Base-by-base conservation (phyloP, 2,113 vertebrate species). In the Cynoglossus semilaevis region DNA sequence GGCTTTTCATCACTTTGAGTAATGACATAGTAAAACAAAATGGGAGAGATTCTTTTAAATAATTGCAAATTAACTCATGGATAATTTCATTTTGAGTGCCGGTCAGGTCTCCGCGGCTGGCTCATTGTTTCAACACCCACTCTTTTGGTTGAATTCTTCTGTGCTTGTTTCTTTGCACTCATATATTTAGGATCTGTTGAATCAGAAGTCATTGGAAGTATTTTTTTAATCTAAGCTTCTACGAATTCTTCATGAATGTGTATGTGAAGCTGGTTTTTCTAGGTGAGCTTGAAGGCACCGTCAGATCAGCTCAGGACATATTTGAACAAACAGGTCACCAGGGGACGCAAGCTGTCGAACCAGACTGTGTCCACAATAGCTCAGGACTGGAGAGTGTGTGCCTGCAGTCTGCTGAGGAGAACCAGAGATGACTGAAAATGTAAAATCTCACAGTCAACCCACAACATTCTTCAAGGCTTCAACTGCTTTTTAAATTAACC, bases 321-420 rank as follows among this genome's bases (percentile, higher is more conserved):
- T 35, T 12, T 13, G 41, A 22, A 44, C 19, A 56, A 44, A 56
- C 41, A 56, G 18, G 41, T 44, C 41, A 44, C 44, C 41, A 8
- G 41, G 41, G 53, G 22, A 56, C 43, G 43, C 54, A 34, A 34
- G 41, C 41, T 44, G 41, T 44, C 54, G 29, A n/a, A 15, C 38
- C 19, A 10, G 17, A 55, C 42, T 55, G 40, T 43, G 40, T 55
- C 18, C 35, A 43, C 19, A 14, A 18, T 18, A 42, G 40, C 53
- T 35, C n/a, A 17, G 0, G 15, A 10, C 53, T 56, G 18, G 12
- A 10, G 42, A 46, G 42, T 5, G n/a, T 35, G 54, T 35, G 54
- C 10, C 54, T 45, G 11, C 38, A 41, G 18, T 41, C 38, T 55
- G 18, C n/a, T 42, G 17, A 22, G 15, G 37, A n/a, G 40, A 22